Percentiles rank a stretch among this genome's conserved stretches.
phyloP scores from a whole-genome alignment of 2,797 vertebrate genomes.

The Emys orbicularis region DNA sequence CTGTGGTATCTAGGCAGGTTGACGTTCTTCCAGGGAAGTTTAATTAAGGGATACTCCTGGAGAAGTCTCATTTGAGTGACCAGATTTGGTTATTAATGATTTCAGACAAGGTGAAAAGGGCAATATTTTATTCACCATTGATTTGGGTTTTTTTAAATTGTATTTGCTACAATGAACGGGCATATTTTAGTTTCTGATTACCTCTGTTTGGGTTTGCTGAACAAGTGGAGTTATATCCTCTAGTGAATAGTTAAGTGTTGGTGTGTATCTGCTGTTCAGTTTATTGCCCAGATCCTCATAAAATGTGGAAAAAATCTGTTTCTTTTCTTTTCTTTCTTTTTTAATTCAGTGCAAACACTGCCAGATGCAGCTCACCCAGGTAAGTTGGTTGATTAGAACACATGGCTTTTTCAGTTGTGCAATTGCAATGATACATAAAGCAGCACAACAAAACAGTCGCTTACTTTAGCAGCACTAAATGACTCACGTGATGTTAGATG shows the following conservation, averaged over 20 bases:
- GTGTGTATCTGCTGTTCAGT: neutral
- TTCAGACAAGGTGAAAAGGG: neutral
- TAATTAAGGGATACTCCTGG: neutral
- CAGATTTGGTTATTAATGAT: neutral
- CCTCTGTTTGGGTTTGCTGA: neutral
- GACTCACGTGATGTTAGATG: neutral
- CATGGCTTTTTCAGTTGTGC: neutral
- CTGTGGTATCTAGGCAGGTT: neutral
- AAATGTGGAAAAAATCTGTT: neutral
- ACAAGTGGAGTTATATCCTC: neutral
- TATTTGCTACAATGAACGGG: neutral
- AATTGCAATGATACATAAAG: neutral
- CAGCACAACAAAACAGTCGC: fast-evolving
- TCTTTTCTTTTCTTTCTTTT: neutral
- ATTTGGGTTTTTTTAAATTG: neutral
- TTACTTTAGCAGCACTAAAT: neutral
- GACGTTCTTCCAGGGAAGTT: neutral
- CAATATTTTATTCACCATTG: neutral
- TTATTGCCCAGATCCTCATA: neutral
- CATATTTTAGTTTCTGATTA: neutral
- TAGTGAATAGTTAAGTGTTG: neutral
- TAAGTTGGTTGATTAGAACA: conserved; percentile 14
- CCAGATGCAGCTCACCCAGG: conserved; percentile 2
- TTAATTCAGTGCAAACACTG: neutral
- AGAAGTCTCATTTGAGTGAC: neutral